A percentile compares a stretch with the other conserved stretches of the same genome.
Evolutionary conservation across 2,797 vertebrate species (phyloP).

Genomic region (Epinephelus coioides): DNA sequence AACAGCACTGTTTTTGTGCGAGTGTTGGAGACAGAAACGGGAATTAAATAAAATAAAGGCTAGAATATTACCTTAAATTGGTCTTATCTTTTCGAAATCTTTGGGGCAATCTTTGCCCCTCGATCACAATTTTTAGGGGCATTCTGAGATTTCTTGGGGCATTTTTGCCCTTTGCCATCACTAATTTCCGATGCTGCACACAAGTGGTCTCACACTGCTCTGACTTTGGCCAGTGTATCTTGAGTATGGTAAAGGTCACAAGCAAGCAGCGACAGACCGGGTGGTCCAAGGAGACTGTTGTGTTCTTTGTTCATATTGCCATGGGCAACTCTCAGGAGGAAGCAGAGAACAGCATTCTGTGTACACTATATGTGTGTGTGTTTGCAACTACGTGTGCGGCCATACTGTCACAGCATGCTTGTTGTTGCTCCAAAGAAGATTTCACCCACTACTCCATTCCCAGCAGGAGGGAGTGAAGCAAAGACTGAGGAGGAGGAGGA

Average conservation of each 20-base stretch:
- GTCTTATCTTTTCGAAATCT: too few relatives aligned
- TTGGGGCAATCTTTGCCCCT: too few relatives aligned
- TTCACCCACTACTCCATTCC: slow-evolving; percentile 53
- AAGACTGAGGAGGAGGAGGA: slow-evolving; percentile 31
- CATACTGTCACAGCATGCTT: slow-evolving; percentile 65
- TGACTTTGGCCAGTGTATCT: slow-evolving; percentile 22
- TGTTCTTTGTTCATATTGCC: slow-evolving; percentile 72
- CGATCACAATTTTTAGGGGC: too few relatives aligned
- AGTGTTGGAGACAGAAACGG: too few relatives aligned
- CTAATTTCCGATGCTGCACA: too few relatives aligned
- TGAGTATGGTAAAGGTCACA: slow-evolving; percentile 61
- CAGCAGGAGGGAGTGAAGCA: slow-evolving; percentile 49
- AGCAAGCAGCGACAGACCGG: slow-evolving; percentile 30
- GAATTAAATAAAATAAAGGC: too few relatives aligned
- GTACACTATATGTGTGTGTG: slow-evolving; percentile 27
- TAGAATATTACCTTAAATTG: too few relatives aligned
- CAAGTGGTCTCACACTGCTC: slow-evolving; percentile 5
- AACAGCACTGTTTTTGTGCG: too few relatives aligned
- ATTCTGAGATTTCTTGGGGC: too few relatives aligned
- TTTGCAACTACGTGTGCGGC: slow-evolving; percentile 12
- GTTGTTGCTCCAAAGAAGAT: slow-evolving; percentile 63
- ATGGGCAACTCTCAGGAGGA: slow-evolving; percentile 66
- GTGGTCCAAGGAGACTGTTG: slow-evolving; percentile 61
- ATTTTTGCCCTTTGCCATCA: too few relatives aligned
- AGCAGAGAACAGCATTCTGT: slow-evolving; percentile 21